These are phyloP conservation scores for Beaufortia kweichowensis DNA, from an alignment of 2,113 vertebrate species.

Conservation along the genomic window DNA sequence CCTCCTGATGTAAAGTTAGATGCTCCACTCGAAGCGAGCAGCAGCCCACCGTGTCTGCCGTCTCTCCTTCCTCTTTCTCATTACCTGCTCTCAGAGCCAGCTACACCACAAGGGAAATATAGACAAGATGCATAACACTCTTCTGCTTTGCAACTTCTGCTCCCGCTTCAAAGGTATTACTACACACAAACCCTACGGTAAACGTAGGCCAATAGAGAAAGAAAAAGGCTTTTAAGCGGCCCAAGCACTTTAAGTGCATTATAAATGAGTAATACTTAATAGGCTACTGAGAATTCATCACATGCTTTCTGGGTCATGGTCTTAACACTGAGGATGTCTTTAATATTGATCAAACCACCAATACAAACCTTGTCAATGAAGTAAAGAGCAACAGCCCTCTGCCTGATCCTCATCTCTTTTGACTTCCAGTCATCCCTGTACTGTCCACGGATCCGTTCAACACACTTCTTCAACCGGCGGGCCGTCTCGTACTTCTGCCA, in stretches of 20 bases:
- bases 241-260: conserved; percentile 4
- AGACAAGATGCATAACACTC: conserved; percentile 16
- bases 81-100: conserved; percentile 97
- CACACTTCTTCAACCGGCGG: conserved; percentile 89
- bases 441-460: conserved; percentile 88
- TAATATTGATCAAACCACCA: not conserved
- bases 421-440: conserved; percentile 98
- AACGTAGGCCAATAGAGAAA: not conserved
- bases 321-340: not conserved
- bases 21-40: conserved; percentile 95
- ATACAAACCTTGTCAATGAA: conserved; percentile 92
- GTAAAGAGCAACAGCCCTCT: conserved; percentile 93
- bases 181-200: not conserved
- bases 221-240: not conserved
- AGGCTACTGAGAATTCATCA: not conserved
- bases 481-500: conserved; percentile 98
- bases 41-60: conserved; percentile 95
- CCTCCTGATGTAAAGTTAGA: conserved; percentile 87
- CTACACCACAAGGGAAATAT: conserved; percentile 64
- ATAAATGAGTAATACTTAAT: not conserved
- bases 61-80: conserved; percentile 98
- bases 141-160: conserved; percentile 31
- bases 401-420: conserved; percentile 96
- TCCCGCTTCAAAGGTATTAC: not conserved
- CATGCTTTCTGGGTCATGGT: conserved; percentile 4